These are phyloP conservation scores for Bambusicola thoracicus DNA, from an alignment of 2,113 vertebrate genomes.

Conservation along the genomic window DNA sequence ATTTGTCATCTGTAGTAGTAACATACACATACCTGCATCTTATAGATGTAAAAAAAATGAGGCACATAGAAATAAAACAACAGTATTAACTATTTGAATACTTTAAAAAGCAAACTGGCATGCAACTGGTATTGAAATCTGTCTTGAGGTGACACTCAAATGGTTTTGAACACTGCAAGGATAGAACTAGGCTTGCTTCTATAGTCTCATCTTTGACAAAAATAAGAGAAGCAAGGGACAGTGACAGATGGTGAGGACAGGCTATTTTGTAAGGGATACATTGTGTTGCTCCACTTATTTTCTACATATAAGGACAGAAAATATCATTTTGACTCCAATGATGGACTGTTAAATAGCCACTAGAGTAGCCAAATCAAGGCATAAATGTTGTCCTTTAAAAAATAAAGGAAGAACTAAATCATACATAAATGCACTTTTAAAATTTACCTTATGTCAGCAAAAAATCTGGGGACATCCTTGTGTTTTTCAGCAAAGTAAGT, in stretches of 20 bases:
- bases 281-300: not conserved
- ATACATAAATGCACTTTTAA: not conserved
- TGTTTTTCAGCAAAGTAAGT: not conserved
- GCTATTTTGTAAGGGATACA: not conserved
- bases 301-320: not conserved
- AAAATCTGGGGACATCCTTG: not conserved
- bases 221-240: not conserved
- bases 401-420: not conserved
- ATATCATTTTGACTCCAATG: not conserved
- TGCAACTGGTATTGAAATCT: not conserved
- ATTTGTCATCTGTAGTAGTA: not conserved
- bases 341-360: not conserved
- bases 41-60: not conserved
- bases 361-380: not conserved
- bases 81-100: not conserved
- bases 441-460: not conserved
- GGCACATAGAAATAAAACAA: accelerated
- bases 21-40: not conserved
- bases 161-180: not conserved
- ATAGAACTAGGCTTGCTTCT: not conserved
- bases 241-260: not conserved
- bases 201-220: not conserved
- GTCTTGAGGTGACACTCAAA: not conserved
- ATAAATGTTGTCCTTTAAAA: not conserved
- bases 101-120: not conserved